Conservation (phyloP, 1,140 invertebrate species). For the Probaryconus sp. region DNA sequence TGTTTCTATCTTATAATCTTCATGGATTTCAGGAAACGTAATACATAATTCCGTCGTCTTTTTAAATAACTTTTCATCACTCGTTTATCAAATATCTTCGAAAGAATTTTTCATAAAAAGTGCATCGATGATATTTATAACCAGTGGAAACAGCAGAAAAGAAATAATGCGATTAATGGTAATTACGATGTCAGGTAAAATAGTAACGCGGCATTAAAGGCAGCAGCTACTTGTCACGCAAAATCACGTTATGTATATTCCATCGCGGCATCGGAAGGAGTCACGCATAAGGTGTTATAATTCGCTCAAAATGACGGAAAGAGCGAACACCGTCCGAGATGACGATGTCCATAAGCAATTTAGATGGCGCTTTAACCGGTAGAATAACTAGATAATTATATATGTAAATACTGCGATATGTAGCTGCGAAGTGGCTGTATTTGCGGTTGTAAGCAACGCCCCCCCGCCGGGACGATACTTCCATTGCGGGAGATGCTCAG, state of each 20-base stretch:
- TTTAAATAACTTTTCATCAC: no score
- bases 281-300: slow-evolving; percentile 54
- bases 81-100: no score
- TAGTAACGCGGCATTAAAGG: slow-evolving; percentile 7
- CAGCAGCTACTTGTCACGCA: slow-evolving; percentile 7
- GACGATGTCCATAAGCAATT: slow-evolving; percentile 20
- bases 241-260: slow-evolving; percentile 8
- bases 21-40: no score
- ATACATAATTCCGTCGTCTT: no score
- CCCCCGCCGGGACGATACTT: slow-evolving; percentile 28
- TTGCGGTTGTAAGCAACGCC: slow-evolving; percentile 39
- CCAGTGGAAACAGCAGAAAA: no score
- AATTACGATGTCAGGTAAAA: slow-evolving; percentile 24
- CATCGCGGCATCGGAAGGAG: slow-evolving; percentile 19
- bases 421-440: slow-evolving; percentile 36
- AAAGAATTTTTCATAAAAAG: no score
- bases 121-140: no score
- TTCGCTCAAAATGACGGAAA: slow-evolving; percentile 48
- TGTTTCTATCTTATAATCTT: no score
- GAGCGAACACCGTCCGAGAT: slow-evolving; percentile 10
- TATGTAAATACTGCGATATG: slow-evolving; percentile 49
- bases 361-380: slow-evolving; percentile 30
- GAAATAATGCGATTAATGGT: background rate
- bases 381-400: slow-evolving; percentile 51
- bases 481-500: slow-evolving; percentile 22